Evolutionary conservation across 1,140 invertebrate species (phyloP), one percentile per base, ranked within the genome.

Genomic region (Hydropsyche tenuis): DNA sequence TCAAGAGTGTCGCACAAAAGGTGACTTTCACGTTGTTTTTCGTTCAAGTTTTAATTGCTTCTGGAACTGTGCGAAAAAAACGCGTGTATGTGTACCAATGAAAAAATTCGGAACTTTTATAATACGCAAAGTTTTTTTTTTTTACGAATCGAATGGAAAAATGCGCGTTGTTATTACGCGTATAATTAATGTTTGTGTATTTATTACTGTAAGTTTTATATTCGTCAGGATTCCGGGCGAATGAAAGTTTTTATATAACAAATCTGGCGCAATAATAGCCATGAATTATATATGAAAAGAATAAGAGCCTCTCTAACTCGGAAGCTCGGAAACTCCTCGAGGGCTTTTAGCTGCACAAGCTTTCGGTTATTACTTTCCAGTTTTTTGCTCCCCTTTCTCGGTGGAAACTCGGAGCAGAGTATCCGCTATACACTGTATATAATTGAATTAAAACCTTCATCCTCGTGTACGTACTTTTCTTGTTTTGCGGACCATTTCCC

Each of bases 41-140:
- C 51, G 46, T 70, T 70, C 27, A 70, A 70, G 48, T 56, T 70
- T 70, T 70, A 70, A 70, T 70, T 70, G 68, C 68, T 70, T 56
- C 68, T 18, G 11, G 30, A 20, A 70, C 46, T 70, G 25, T 48
- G 30, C 63, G 63, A 37, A 18, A 56, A 70, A 56, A 46, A 46
- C 6, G 30, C 18, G 51, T 70, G 16, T 65, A 22, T 60, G 56
- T 25, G 18, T 60, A 60, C 14, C 56, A 22, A 42, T 63, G 23
- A 27, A 63, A 37, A 69, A 69, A 53, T 25, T 43, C 37, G 14
- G 30, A 53, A 53, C 68, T 42, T 70, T 37, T 56, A 70, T 25
- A 70, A 56, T 65, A 20, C 11, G 12, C 46, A 68, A 56, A 70
- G 48, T 42, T 30, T 51, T 69, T 37, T 65, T 25, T 27, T 25